Evolutionary conservation across 2,797 vertebrate genomes (phyloP).

Genomic region (Morus bassanus): DNA sequence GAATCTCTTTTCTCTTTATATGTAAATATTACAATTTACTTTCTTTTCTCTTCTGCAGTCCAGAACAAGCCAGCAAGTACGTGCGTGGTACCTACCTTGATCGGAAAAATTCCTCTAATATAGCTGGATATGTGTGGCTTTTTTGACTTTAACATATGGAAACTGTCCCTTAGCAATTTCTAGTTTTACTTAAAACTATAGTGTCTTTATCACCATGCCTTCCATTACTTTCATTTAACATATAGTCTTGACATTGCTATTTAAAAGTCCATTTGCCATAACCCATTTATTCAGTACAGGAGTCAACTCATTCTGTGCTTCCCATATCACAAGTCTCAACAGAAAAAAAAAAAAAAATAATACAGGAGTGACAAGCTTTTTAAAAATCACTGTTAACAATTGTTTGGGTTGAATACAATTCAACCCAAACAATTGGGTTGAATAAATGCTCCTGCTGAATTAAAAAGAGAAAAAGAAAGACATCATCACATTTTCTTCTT

Average conservation of each 20-base stretch:
- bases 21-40: neutral
- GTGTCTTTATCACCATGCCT: neutral
- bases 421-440: neutral
- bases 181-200: neutral
- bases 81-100: slow-evolving; percentile 22
- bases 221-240: slow-evolving; percentile 4
- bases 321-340: neutral
- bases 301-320: neutral
- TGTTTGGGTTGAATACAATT: neutral
- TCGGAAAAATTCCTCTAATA: slow-evolving; percentile 13
- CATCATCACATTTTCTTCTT: neutral
- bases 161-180: neutral
- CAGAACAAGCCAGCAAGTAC: slow-evolving; percentile 63
- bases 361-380: neutral
- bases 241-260: neutral
- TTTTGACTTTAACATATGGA: neutral
- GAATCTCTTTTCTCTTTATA: neutral
- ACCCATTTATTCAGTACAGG: neutral
- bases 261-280: neutral
- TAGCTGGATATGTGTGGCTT: neutral
- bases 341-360: neutral
- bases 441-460: neutral
- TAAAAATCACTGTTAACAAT: neutral
- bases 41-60: slow-evolving; percentile 39
- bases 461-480: neutral